phyloP scores from a whole-genome alignment of 2,797 vertebrate species.

The Percopsis omiscomaycus region DNA sequence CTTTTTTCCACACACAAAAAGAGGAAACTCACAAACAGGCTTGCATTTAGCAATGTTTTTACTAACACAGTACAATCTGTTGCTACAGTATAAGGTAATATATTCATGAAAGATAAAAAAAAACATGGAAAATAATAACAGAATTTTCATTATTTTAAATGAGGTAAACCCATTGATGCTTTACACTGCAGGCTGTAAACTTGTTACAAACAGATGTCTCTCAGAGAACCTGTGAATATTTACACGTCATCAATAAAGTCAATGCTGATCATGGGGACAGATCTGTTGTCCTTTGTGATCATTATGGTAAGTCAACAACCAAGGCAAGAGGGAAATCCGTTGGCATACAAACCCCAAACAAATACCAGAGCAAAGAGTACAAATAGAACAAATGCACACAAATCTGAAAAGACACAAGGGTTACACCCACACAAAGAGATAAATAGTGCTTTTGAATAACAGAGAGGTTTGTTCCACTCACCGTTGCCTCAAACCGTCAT shows the following conservation, averaged over 20 bases:
- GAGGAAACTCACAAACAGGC: slow-evolving; percentile 26
- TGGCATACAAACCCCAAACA: too few species aligned
- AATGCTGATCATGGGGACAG: slow-evolving; percentile 36
- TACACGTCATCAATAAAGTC: slow-evolving; percentile 18
- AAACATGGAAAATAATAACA: background rate
- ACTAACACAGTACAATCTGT: slow-evolving; percentile 25
- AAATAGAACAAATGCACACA: slow-evolving; percentile 22
- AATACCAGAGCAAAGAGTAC: too few species aligned
- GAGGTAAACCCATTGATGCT: background rate
- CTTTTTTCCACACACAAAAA: slow-evolving; percentile 12
- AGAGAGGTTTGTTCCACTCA: slow-evolving; percentile 61
- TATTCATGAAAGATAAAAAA: background rate
- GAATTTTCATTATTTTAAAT: slow-evolving; percentile 10
- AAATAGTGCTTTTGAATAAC: slow-evolving; percentile 39
- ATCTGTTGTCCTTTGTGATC: slow-evolving; percentile 24
- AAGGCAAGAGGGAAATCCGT: background rate
- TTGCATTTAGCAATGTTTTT: slow-evolving; percentile 30
- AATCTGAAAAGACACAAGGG: slow-evolving; percentile 5
- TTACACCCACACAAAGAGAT: slow-evolving; percentile 10
- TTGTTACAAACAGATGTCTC: slow-evolving; percentile 33
- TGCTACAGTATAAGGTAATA: background rate
- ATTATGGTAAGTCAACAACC: slow-evolving; percentile 34
- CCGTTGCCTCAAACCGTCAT: slow-evolving; percentile 57
- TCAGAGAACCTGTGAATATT: slow-evolving; percentile 16
- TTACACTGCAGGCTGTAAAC: slow-evolving; percentile 8